phyloP scores from a whole-genome alignment of 2,888 invertebrate species.

The Hartigia nigra region DNA sequence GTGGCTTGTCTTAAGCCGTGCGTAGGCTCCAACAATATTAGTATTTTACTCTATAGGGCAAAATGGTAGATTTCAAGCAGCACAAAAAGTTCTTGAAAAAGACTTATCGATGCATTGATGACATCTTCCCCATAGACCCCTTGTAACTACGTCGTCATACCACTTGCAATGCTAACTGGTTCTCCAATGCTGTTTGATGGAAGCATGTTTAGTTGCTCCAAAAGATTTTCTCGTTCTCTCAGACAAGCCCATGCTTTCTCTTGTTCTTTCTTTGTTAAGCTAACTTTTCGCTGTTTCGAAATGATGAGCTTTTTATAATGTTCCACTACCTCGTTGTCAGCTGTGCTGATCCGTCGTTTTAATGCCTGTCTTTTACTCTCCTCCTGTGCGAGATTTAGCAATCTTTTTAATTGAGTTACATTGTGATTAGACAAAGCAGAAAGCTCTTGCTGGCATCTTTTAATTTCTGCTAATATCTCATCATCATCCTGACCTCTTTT shows the following conservation, averaged over 20 bases:
- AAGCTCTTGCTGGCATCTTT: constrained; percentile 86
- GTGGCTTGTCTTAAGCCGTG: neutral
- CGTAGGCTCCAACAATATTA: neutral
- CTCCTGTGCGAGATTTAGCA: constrained; percentile 79
- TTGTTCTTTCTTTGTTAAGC: constrained; percentile 82
- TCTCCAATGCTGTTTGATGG: constrained; percentile 58
- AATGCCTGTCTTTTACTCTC: constrained; percentile 84
- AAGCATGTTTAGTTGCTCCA: constrained; percentile 60
- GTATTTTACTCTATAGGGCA: neutral
- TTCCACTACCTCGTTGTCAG: constrained; percentile 83
- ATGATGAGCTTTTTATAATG: constrained; percentile 84
- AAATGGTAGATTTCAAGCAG: neutral
- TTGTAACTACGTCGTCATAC: neutral
- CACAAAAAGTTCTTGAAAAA: neutral
- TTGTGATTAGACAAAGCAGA: constrained; percentile 84
- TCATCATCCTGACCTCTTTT: constrained; percentile 76
- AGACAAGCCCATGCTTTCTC: constrained; percentile 76
- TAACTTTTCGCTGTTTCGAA: constrained; percentile 84
- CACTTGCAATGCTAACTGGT: constrained; percentile 35
- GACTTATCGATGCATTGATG: neutral
- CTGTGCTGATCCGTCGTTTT: constrained; percentile 78
- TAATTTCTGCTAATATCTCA: constrained; percentile 89
- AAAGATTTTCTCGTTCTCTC: constrained; percentile 57
- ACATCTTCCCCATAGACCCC: neutral
- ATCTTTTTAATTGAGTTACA: constrained; percentile 74